These are phyloP conservation scores for Scyliorhinus canicula DNA, from an alignment of 2,797 vertebrate genomes.

Conservation along the genomic window DNA sequence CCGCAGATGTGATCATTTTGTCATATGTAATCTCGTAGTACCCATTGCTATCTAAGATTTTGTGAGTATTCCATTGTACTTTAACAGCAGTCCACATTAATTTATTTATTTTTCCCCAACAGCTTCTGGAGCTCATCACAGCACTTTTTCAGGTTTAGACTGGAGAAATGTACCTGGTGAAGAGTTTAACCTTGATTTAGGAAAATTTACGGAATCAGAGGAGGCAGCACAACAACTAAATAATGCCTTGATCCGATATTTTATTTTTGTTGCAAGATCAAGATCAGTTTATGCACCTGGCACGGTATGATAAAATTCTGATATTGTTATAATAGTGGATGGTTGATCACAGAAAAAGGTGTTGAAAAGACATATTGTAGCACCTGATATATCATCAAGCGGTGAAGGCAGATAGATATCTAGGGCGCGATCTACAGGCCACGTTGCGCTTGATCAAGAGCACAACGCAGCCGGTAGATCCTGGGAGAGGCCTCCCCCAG, in stretches of 20 bases:
- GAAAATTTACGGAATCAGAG: neutral
- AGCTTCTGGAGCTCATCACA: neutral
- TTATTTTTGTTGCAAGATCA: neutral
- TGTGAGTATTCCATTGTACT: neutral
- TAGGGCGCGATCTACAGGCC: too few species aligned
- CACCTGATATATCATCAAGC: neutral
- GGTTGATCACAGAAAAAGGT: neutral
- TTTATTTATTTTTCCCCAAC: neutral
- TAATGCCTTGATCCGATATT: neutral
- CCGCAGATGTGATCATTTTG: neutral
- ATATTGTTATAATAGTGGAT: neutral
- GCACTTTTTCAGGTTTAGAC: neutral
- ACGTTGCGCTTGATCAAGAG: too few species aligned
- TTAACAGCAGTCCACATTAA: neutral
- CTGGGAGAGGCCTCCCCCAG: too few species aligned
- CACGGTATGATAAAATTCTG: constrained; percentile 20
- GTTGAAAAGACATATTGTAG: neutral
- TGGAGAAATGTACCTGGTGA: neutral
- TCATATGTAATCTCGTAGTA: neutral
- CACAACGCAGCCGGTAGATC: too few species aligned
- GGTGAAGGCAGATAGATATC: neutral
- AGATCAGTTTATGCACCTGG: too few species aligned
- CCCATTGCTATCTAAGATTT: neutral
- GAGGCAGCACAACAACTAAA: neutral
- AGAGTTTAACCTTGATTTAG: neutral